phyloP scores from a whole-genome alignment of 2,113 vertebrate genomes.

The Hassar affinis region DNA sequence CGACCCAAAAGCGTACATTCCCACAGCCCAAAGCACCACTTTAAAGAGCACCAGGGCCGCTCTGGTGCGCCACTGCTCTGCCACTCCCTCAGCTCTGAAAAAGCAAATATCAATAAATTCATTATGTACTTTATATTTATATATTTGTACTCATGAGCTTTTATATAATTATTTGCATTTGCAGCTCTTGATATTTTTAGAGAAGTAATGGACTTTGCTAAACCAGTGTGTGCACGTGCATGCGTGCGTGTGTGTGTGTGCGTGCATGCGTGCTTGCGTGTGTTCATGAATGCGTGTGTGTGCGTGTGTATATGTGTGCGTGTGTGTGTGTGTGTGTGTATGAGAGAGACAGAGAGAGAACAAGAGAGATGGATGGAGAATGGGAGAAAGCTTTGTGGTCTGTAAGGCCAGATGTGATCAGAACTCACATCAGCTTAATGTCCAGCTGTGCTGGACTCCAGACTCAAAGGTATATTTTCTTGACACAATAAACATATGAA shows the following conservation, averaged over 20 bases:
- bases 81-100: constrained; percentile 74
- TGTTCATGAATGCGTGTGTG: no score
- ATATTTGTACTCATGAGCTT: constrained; percentile 73
- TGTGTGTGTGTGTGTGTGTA: constrained; percentile 28
- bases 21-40: constrained; percentile 79
- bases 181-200: constrained; percentile 66
- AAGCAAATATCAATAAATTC: constrained; percentile 79
- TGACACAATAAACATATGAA: constrained; percentile 17
- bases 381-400: background rate
- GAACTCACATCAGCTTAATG: constrained; percentile 38
- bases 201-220: constrained; percentile 55
- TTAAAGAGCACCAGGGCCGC: constrained; percentile 70
- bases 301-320: constrained; percentile 18
- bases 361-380: constrained; percentile 30
- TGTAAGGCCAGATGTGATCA: constrained; percentile 39
- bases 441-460: constrained; percentile 36
- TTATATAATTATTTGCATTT: constrained; percentile 52
- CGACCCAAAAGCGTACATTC: constrained; percentile 74
- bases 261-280: constrained; percentile 21
- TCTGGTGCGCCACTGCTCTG: constrained; percentile 62
- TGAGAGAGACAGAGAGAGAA: constrained; percentile 31
- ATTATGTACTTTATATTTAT: constrained; percentile 78
- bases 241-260: constrained; percentile 28
- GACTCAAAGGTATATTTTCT: constrained; percentile 10
- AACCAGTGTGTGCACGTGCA: constrained; percentile 46